Evolutionary conservation across 64 coral and sea anemone species (phyloP), one percentile per base, ranked within the genome.

Genomic region (Dendronephthya gigantea): DNA sequence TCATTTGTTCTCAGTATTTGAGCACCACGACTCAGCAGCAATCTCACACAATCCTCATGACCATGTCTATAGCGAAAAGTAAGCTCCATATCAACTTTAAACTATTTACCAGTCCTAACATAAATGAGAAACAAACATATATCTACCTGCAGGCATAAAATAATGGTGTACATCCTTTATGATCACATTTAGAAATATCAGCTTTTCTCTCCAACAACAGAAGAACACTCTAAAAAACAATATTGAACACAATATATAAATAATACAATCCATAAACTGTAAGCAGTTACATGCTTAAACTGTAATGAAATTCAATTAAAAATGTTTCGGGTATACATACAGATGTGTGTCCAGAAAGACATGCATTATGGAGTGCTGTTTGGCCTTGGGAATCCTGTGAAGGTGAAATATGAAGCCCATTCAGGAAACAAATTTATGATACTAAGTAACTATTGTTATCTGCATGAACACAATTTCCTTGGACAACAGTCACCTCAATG

Each of bases 401-500:
- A 58, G 41, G 41, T 6, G 11, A 45, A 45, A 45, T 11, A 45
- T 45, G 10, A 45, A 45, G 41, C 10, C 41, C 3, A 10, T 45
- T 45, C 3, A 5, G 3, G 10, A 5, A 5, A 45, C 41, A 45
- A 45, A 3, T 45, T 5, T 45, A 5, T 45, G 10, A 45, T 45
- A n/a, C n/a, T n/a, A n/a, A n/a, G n/a, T n/a, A n/a, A n/a, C n/a
- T n/a, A n/a, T n/a, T n/a, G n/a, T n/a, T n/a, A n/a, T 45, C 41
- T 45, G 41, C 11, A 45, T 45, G 41, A n/a, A n/a, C n/a, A n/a
- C n/a, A n/a, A n/a, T n/a, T n/a, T n/a, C n/a, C n/a, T n/a, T n/a
- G n/a, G n/a, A n/a, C n/a, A n/a, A 66, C 58, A n/a, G 58, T 66
- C n/a, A 79, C 72, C 72, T 79, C 72, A 79, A 79, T 79, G 30